phyloP scores from a whole-genome alignment of 2,888 invertebrate genomes.

The Clitarchus hookeri region DNA sequence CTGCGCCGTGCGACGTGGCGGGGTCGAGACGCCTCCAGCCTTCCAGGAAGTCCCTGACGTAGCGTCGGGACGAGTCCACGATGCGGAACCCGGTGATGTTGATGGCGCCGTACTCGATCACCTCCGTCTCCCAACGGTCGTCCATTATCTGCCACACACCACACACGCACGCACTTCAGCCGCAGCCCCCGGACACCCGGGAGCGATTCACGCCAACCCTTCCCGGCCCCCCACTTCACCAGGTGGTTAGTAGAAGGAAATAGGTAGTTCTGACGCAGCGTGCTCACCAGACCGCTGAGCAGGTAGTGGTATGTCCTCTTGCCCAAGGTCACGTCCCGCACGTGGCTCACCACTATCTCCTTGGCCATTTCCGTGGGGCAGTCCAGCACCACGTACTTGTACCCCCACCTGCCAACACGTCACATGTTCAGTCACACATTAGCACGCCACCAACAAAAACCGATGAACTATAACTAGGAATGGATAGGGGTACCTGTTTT shows the following conservation, averaged over 20 bases:
- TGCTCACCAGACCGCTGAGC: constrained; percentile 85
- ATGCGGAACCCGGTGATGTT: constrained; percentile 98
- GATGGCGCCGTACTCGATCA: constrained; percentile 95
- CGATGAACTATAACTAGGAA: no score
- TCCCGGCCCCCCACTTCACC: no score
- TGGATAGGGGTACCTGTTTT: no score
- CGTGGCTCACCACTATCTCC: constrained; percentile 86
- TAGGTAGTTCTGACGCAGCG: no score
- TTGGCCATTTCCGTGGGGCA: constrained; percentile 90
- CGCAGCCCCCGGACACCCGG: no score
- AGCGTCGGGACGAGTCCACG: constrained; percentile 79
- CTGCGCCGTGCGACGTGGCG: constrained; percentile 70
- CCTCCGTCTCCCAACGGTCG: constrained; percentile 93
- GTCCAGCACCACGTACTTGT: constrained; percentile 88
- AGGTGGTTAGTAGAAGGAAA: no score
- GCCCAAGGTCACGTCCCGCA: constrained; percentile 83
- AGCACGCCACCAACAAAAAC: no score
- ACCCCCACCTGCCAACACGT: constrained; percentile 63
- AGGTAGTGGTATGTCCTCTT: constrained; percentile 91
- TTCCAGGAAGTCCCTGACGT: constrained; percentile 85
- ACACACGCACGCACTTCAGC: no score
- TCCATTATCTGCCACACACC: constrained; percentile 80
- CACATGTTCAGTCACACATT: no score
- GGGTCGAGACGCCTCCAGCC: constrained; percentile 85
- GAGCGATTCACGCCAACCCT: no score